Percentiles rank a stretch among this genome's conserved stretches.
Evolutionary conservation across 2,888 invertebrate genomes (phyloP).

Genomic region (Dryomyza anilis): DNA sequence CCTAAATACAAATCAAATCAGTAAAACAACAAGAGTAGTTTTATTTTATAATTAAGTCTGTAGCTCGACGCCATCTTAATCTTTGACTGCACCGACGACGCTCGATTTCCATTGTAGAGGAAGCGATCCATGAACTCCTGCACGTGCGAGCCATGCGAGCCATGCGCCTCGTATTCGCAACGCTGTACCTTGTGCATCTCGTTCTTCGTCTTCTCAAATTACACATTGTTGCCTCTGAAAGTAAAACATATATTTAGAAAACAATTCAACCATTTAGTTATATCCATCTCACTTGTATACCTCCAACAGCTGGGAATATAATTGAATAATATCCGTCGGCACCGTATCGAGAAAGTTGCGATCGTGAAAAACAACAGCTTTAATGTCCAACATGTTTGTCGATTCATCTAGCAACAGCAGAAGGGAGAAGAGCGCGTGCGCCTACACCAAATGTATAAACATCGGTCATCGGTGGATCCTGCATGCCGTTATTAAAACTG

Average conservation of each 20-base stretch:
- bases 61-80: too few relatives aligned
- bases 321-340: constrained; percentile 94
- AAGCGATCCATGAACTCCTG: constrained; percentile 99
- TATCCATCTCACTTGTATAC: constrained; percentile 72
- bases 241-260: background rate
- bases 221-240: constrained; percentile 90
- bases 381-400: constrained; percentile 98
- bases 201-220: constrained; percentile 91
- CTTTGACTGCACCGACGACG: constrained; percentile 97
- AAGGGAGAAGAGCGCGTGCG: constrained; percentile 93
- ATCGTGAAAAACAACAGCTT: constrained; percentile 99
- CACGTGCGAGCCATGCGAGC: constrained; percentile 91
- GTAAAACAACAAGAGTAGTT: too few relatives aligned
- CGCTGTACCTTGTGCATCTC: constrained; percentile 95
- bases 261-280: background rate
- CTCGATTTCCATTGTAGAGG: constrained; percentile 97
- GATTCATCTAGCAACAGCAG: constrained; percentile 95
- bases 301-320: constrained; percentile 88
- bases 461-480: constrained; percentile 51
- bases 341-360: constrained; percentile 95
- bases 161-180: constrained; percentile 96
- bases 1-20: too few relatives aligned
- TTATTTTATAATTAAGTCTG: too few relatives aligned
- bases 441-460: constrained; percentile 96
- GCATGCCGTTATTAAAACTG: constrained; percentile 75